Percentiles rank a stretch among this genome's conserved stretches.
Evolutionary conservation across 2,113 vertebrate species (phyloP).

Genomic region (Paraplagusia blochii): DNA sequence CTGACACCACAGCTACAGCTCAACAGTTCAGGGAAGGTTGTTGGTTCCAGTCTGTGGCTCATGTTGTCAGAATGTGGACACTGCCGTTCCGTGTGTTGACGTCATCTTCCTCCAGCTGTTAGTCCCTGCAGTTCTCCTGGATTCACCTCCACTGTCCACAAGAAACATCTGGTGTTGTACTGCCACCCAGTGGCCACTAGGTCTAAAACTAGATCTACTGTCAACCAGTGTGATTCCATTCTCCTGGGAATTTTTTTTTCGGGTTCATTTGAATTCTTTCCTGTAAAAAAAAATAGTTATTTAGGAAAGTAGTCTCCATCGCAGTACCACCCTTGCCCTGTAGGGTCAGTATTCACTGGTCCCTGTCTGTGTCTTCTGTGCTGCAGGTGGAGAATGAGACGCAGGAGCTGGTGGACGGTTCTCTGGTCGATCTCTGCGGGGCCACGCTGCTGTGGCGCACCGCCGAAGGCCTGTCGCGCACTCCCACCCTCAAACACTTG

Average conservation of each 20-base stretch:
- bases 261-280: too few relatives aligned
- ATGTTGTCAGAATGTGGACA: too few relatives aligned
- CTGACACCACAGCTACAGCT: too few relatives aligned
- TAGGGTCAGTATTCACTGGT: too few relatives aligned
- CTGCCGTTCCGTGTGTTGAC: conserved; percentile 15
- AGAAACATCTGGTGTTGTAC: neutral
- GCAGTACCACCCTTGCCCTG: too few relatives aligned
- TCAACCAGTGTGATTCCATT: too few relatives aligned
- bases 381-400: conserved; percentile 90
- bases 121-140: neutral
- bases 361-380: neutral
- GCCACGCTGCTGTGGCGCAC: conserved; percentile 97
- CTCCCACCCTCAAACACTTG: conserved; percentile 94
- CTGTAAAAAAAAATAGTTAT: too few relatives aligned
- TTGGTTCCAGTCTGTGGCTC: too few relatives aligned
- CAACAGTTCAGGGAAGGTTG: too few relatives aligned
- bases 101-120: conserved; percentile 31
- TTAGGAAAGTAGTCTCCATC: too few relatives aligned
- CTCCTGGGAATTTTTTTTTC: too few relatives aligned
- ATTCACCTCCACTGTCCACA: conserved; percentile 5
- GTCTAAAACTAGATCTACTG: too few relatives aligned
- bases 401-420: conserved; percentile 95
- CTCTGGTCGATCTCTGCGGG: conserved; percentile 93
- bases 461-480: conserved; percentile 90
- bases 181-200: conserved; percentile 45